Base-by-base conservation (phyloP, 1,140 invertebrate genomes). In the Agrypnia vestita region DNA sequence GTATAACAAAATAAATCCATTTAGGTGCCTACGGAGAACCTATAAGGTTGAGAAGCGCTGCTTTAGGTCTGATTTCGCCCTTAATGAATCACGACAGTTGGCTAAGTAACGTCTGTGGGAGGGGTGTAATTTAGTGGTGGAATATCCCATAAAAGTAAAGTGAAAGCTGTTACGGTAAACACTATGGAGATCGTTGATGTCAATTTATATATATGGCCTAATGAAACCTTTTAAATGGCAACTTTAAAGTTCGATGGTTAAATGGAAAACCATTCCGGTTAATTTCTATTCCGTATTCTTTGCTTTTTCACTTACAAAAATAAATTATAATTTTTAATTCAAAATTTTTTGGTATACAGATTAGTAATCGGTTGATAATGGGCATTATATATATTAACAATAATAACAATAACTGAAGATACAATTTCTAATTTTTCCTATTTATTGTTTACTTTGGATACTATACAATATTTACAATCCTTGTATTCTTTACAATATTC, bases 81-180 rank as follows among this genome's bases (percentile, higher is more conserved):
- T 64, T 82, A 82, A 82, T 82, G 80, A 79, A 82, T 82, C 78
- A 76, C 53, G 80, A 82, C 80, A 78, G 76, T 82, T 82, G 77
- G 77, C 62, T 78, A 78, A 78, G 76, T 78, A 78, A 78, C 46
- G 56, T 49, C 12, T 13, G 43, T 19, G 56, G 35, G 25, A 12
- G 55, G 55, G 35, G 64, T 7, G 46, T 19, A 69, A 47, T 69
- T 69, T 47, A 69, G 35, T 69, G 64, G 19, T 17, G 59, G 64
- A 47, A 47, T 69, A 69, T 47, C 67, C 67, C 67, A 71, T 71
- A 71, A 71, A 71, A 71, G 44, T 49, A 71, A 71, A 71, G 67
- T 71, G 44, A 71, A 71, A 47, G 67, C 67, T 71, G 67, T 71
- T 47, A 49, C 46, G 46, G 67, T 71, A 71, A 71, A 71, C 67